Evolutionary conservation across 2,113 vertebrate genomes (phyloP), one percentile per base, ranked within the genome.

Genomic region (Mixornis gularis): DNA sequence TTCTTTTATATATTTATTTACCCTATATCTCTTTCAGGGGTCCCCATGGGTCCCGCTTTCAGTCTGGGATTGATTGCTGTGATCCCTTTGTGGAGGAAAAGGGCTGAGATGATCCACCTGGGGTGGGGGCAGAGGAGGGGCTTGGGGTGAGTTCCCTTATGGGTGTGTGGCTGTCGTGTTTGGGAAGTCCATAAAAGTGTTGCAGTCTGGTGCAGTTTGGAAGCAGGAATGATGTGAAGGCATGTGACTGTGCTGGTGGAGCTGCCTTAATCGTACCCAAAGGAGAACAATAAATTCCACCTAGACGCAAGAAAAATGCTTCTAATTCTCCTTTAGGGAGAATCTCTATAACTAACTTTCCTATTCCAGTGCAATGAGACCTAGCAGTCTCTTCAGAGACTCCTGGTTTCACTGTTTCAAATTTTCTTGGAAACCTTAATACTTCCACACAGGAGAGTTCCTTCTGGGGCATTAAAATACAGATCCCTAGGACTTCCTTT

Each of bases 271-370:
- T 92, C 44, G 0, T 66, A 91, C 89, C 85, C 87, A 91, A 87
- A 87, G 85, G 94, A 94, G 71, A 87, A 25, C n/a, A 36, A 29
- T 66, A 82, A 85, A 89, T 92, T 94, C 74, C 64, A 85, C 68
- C 78, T 41, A 82, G 87, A 92, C 89, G 68, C 32, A 77, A 92
- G 87, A 69, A 92, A 90, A 96, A 79, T 32, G 18, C 43, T 26
- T 79, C 79, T 85, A 93, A 93, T 93, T 93, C 71, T 94, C 60
- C 94, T 91, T 91, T 32, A 78, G 92, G 91, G 91, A 94, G 34
- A 59, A 44, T 87, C 71, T 85, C 8, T 87, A 78, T 96, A 93
- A 92, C 79, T 92, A 95, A 91, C 89, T 93, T 92, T 92, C 66
- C 79, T 93, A 24, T 79, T 87, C 20, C 40, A 56, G 74, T 34